Evolutionary conservation across 2,888 invertebrate genomes (phyloP).

Genomic region (Acleris laterana): DNA sequence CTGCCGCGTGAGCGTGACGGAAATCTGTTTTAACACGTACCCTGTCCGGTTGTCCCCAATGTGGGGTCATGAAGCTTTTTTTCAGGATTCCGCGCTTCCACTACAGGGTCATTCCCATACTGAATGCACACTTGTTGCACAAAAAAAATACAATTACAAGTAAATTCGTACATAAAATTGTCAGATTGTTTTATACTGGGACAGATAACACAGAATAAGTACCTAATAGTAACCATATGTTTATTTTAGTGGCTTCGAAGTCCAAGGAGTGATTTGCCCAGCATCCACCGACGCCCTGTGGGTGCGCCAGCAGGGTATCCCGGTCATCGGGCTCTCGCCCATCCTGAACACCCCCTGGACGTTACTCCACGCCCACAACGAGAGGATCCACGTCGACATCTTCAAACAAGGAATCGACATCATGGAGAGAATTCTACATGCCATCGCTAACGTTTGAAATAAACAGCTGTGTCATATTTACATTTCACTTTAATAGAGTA

Average conservation of each 20-base stretch:
- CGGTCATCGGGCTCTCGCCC: constrained; percentile 92
- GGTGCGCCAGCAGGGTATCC: constrained; percentile 88
- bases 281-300: constrained; percentile 95
- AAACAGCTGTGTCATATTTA: not conserved
- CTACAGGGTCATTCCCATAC: too few species aligned
- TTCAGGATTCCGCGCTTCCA: too few species aligned
- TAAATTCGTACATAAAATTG: too few species aligned
- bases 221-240: too few species aligned
- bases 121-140: too few species aligned
- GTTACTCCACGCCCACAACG: constrained; percentile 93
- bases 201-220: too few species aligned
- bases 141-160: too few species aligned
- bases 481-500: too few species aligned
- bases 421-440: constrained; percentile 87
- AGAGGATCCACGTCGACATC: constrained; percentile 88
- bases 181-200: too few species aligned
- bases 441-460: constrained; percentile 82
- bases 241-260: constrained; percentile 52
- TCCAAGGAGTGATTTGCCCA: constrained; percentile 86
- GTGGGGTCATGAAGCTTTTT: too few species aligned
- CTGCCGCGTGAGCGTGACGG: not conserved
- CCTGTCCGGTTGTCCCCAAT: too few species aligned
- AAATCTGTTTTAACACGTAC: too few species aligned
- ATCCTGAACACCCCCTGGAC: constrained; percentile 89
- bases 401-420: constrained; percentile 90